Base-by-base conservation (phyloP, 1,140 invertebrate genomes). In the Euura lappo region DNA sequence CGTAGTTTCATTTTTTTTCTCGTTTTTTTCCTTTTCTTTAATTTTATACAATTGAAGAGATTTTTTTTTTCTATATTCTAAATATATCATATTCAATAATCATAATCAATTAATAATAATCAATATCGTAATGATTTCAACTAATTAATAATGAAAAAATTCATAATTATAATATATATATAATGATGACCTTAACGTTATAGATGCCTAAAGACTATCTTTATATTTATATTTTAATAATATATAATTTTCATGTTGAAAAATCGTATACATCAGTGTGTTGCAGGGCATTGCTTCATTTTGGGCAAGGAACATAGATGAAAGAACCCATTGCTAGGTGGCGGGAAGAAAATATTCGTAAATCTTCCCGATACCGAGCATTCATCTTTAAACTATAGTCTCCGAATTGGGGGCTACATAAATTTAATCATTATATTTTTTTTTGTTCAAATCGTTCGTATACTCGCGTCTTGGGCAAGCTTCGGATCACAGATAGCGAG, bases 231-330 rank as follows among this genome's bases (percentile, higher is more conserved):
- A 28, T 28, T 28, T 11, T 60, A 60, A 87, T 84, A 87, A 84
- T 86, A 87, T 87, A 87, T 85, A 82, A 83, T 86, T 87, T 86
- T 78, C 82, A 84, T 85, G 84, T 87, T 87, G 85, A 87, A 87
- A 87, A 87, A 88, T 88, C 86, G 86, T 88, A 88, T 88, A 88
- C 86, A 88, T 88, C 84, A 88, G 82, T 83, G 81, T 86, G 78
- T 81, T 79, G 81, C 82, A 86, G 80, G 85, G 84, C 85, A 85
- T 85, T 84, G 81, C 81, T 85, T 87, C 80, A 70, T 78, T 28
- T 82, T 70, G 45, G 42, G 51, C 51, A 60, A 60, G 51, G 51
- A n/a, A 60, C 6, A 60, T 60, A 60, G 51, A 60, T 60, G 13
- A 60, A 60, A 11, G 13, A 60, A n/a, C 10, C 10, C 51, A 60